Percentiles rank a stretch among this genome's conserved stretches.
These are phyloP conservation scores for Atherix ibis DNA, from an alignment of 2,888 invertebrate species.

Conservation along the genomic window DNA sequence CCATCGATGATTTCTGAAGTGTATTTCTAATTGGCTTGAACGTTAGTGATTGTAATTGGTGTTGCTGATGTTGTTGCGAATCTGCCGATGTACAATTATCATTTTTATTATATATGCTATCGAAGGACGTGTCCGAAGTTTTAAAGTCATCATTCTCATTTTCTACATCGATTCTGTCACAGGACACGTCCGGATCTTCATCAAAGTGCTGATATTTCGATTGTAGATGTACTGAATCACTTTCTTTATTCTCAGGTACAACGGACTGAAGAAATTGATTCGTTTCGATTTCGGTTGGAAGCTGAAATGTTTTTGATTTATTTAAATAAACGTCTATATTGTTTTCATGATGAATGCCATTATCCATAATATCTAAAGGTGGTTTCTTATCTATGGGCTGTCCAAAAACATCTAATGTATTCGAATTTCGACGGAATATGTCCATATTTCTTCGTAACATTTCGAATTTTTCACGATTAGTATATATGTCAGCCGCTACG, in stretches of 20 bases:
- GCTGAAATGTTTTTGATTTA: slow-evolving; percentile 4
- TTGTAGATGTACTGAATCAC: neutral
- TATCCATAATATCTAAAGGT: neutral
- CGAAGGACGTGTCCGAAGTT: slow-evolving; percentile 29
- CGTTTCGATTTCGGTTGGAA: neutral
- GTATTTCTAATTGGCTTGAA: too few species aligned
- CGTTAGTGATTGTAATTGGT: too few species aligned
- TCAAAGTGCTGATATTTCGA: slow-evolving; percentile 13
- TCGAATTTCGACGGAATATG: slow-evolving; percentile 15
- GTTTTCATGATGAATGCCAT: neutral
- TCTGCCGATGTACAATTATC: slow-evolving; percentile 1
- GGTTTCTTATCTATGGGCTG: slow-evolving; percentile 7
- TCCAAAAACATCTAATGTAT: slow-evolving; percentile 4
- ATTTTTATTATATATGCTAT: slow-evolving; percentile 17
- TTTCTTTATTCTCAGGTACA: slow-evolving; percentile 1
- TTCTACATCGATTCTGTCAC: slow-evolving; percentile 32
- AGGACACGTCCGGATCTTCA: slow-evolving; percentile 24
- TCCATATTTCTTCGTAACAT: slow-evolving; percentile 20
- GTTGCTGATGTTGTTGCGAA: too few species aligned
- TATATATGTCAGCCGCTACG: slow-evolving; percentile 6
- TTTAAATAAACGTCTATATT: slow-evolving; percentile 3
- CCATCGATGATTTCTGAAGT: neutral
- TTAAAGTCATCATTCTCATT: slow-evolving; percentile 30
- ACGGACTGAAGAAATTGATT: neutral
- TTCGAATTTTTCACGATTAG: slow-evolving; percentile 21